phyloP scores from a whole-genome alignment of 1,140 invertebrate species.

The Trachymyrmex cornetzi region DNA sequence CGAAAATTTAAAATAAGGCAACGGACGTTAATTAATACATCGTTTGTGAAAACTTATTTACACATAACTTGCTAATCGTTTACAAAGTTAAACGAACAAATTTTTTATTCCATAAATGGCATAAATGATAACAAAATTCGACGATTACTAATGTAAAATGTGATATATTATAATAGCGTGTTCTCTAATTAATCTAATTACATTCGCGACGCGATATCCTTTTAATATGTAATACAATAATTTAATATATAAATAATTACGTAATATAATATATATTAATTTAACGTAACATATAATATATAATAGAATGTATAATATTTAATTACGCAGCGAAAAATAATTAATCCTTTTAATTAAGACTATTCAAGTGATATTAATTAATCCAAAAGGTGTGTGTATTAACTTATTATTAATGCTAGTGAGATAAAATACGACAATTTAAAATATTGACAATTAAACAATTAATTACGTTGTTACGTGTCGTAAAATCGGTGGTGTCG shows the following conservation, averaged over 20 bases:
- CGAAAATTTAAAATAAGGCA: neutral
- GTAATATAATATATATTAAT: too few relatives aligned
- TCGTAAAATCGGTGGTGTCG: slow-evolving; percentile 27
- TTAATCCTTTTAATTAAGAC: neutral
- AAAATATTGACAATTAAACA: neutral
- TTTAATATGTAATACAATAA: neutral
- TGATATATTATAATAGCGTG: neutral
- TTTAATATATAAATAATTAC: too few relatives aligned
- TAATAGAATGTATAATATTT: too few relatives aligned
- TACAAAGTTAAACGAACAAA: neutral
- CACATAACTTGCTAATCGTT: neutral
- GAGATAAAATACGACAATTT: slow-evolving; percentile 9
- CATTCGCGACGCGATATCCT: neutral
- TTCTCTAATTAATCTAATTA: neutral
- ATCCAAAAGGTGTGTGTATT: neutral
- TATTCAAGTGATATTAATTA: neutral
- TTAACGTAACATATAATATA: too few relatives aligned
- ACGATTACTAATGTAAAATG: slow-evolving; percentile 7
- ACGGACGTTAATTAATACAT: neutral
- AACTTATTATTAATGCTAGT: neutral
- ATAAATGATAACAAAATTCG: neutral
- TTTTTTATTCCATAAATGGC: neutral
- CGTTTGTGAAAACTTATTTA: neutral
- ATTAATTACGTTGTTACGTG: slow-evolving; percentile 39
- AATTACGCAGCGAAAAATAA: neutral